These are phyloP conservation scores for Chrysocyon brachyurus DNA, from an alignment of 2,797 vertebrate species.

Conservation along the genomic window DNA sequence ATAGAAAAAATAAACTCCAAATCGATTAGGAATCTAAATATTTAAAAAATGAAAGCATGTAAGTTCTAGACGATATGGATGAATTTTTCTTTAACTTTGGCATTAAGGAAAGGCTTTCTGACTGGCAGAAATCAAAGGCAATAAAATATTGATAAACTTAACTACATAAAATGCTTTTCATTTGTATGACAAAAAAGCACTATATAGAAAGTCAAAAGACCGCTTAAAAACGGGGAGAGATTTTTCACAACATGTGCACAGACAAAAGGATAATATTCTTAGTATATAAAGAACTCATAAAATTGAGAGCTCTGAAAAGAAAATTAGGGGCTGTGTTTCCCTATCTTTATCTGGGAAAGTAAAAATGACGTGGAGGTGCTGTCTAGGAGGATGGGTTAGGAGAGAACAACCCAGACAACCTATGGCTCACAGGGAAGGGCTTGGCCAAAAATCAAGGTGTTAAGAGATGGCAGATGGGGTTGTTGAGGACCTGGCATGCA, in stretches of 20 bases:
- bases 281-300: background rate
- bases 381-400: background rate
- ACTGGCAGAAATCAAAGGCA: background rate
- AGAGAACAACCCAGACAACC: background rate
- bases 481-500: slow-evolving; percentile 56
- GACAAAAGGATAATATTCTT: background rate
- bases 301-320: background rate
- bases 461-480: slow-evolving; percentile 79
- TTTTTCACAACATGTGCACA: background rate
- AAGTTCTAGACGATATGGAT: background rate
- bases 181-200: slow-evolving; percentile 8
- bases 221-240: background rate
- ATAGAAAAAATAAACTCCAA: background rate
- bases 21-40: background rate
- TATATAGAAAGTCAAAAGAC: background rate
- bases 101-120: background rate
- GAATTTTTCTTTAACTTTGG: slow-evolving; percentile 5
- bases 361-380: background rate
- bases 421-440: background rate
- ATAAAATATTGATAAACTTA: background rate
- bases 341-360: background rate
- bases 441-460: background rate
- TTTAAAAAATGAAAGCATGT: background rate
- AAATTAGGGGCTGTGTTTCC: background rate
- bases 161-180: background rate